phyloP scores from a whole-genome alignment of 2,113 vertebrate species.

The Sterrhoptilus dennistouni region DNA sequence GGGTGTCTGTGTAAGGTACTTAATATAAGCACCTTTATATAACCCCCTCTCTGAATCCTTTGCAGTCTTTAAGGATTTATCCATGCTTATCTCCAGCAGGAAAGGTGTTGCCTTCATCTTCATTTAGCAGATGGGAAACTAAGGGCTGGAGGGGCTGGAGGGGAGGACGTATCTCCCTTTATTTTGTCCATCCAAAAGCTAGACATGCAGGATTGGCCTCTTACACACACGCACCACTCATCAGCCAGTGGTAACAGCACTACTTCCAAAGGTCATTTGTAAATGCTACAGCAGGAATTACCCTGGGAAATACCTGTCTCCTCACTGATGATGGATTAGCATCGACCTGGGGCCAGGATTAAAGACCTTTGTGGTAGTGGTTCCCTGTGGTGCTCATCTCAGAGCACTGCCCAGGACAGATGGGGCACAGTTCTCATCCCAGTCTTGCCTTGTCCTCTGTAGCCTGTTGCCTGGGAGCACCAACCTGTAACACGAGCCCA shows the following conservation, averaged over 20 bases:
- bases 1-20: constrained; percentile 54
- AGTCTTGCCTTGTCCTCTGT: neutral
- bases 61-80: constrained; percentile 9
- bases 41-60: neutral
- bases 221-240: neutral
- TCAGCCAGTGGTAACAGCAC: neutral
- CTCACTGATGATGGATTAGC: neutral
- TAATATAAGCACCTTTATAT: constrained; percentile 63
- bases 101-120: constrained; percentile 21
- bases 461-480: neutral
- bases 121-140: neutral
- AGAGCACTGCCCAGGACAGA: neutral
- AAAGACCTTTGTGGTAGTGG: neutral
- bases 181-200: neutral
- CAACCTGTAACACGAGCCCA: fast-evolving
- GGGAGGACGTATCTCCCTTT: neutral
- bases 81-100: neutral
- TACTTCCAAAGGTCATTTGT: neutral
- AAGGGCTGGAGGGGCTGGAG: neutral
- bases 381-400: neutral
- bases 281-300: neutral
- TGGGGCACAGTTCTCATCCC: neutral
- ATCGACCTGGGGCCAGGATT: neutral
- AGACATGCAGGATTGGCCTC: neutral
- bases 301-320: neutral